Evolutionary conservation across 2,113 vertebrate species (phyloP).

Genomic region (Dinomys branickii): DNA sequence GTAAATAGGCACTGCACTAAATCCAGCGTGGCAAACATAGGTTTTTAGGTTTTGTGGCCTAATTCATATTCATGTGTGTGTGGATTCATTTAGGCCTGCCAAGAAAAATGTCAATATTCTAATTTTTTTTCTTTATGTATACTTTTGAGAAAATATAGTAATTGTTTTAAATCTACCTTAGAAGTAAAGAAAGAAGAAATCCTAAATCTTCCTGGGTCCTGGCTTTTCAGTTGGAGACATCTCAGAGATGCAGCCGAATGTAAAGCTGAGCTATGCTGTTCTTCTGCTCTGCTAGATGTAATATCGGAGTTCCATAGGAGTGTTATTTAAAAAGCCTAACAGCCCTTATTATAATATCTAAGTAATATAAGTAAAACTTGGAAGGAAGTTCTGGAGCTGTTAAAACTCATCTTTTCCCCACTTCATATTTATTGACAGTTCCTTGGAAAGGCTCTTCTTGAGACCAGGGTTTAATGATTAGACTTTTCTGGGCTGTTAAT

Average conservation of each 20-base stretch:
- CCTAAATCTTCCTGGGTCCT: conserved; percentile 9
- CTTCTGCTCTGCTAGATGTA: neutral
- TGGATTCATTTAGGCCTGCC: conserved; percentile 27
- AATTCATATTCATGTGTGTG: neutral
- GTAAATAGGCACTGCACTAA: neutral
- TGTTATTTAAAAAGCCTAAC: neutral
- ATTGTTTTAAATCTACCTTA: conserved; percentile 30
- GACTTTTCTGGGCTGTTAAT: conserved; percentile 32
- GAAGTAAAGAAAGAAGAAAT: neutral
- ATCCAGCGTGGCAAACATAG: neutral
- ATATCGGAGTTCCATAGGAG: neutral
- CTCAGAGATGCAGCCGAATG: neutral
- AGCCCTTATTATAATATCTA: neutral
- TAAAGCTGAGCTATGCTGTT: neutral
- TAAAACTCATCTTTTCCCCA: neutral
- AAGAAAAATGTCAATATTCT: neutral
- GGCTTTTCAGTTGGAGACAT: neutral
- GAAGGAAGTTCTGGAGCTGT: conserved; percentile 40
- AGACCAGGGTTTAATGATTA: neutral
- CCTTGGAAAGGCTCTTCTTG: neutral
- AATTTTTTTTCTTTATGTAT: neutral
- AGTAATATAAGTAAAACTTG: neutral
- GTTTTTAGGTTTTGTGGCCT: neutral
- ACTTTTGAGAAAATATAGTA: conserved; percentile 11
- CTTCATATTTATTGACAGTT: neutral